Conservation (phyloP, 35 echinoderm and acorn worm species). For the Chiridota heheva region DNA sequence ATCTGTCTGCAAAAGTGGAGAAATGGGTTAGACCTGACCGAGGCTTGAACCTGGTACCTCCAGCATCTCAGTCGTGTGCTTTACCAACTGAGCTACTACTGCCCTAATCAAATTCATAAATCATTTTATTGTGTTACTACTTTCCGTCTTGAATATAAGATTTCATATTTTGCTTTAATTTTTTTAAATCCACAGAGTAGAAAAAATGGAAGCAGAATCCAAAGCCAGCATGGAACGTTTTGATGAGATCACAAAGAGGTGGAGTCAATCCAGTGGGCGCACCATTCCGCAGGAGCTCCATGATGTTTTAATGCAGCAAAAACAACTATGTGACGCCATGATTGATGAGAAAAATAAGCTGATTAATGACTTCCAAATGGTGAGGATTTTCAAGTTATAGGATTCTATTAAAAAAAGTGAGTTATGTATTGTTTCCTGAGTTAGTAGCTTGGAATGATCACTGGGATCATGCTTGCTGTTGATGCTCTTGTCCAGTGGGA, state of each 20-base stretch:
- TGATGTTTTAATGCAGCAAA: conserved; percentile 93
- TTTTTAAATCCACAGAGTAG: conserved; percentile 55
- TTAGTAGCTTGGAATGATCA: too few species aligned
- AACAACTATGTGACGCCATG: conserved; percentile 96
- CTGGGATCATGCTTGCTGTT: too few species aligned
- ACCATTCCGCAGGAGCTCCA: conserved; percentile 93
- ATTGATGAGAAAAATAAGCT: conserved; percentile 99
- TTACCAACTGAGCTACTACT: too few species aligned
- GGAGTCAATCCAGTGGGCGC: conserved; percentile 69
- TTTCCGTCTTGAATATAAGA: neutral
- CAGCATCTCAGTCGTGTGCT: too few species aligned
- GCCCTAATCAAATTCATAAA: neutral
- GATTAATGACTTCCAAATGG: conserved; percentile 99
- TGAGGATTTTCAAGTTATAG: conserved; percentile 58
- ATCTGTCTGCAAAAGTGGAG: too few species aligned
- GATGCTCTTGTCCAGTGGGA: too few species aligned
- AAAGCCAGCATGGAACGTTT: conserved; percentile 93
- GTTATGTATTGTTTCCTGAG: too few species aligned
- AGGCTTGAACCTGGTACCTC: too few species aligned
- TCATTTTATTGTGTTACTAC: neutral
- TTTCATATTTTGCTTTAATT: neutral
- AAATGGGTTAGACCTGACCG: too few species aligned
- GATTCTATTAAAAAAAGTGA: too few species aligned
- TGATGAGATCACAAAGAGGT: conserved; percentile 99
- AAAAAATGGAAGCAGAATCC: conserved; percentile 96